A percentile compares a stretch with the other conserved stretches of the same genome.
phyloP scores from a whole-genome alignment of 2,797 vertebrate genomes.

The Amniataba percoides region DNA sequence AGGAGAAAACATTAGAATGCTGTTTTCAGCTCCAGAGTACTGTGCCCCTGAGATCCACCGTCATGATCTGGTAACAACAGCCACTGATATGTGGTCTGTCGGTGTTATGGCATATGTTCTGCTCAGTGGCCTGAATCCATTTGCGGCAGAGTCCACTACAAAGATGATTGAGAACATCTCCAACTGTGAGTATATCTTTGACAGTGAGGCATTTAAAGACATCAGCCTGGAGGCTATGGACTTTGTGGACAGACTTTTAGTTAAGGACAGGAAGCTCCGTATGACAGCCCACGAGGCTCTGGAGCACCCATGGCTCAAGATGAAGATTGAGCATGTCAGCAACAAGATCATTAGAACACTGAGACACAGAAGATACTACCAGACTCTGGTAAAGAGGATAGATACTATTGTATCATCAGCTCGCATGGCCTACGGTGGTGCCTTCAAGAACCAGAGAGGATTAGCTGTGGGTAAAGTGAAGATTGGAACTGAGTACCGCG shows the following conservation, averaged over 20 bases:
- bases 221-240: slow-evolving; percentile 95
- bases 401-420: slow-evolving; percentile 94
- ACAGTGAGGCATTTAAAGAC: slow-evolving; percentile 96
- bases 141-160: slow-evolving; percentile 94
- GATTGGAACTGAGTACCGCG: slow-evolving; percentile 92
- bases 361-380: slow-evolving; percentile 97
- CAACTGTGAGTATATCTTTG: slow-evolving; percentile 94
- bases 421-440: slow-evolving; percentile 93
- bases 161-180: slow-evolving; percentile 96
- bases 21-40: slow-evolving; percentile 95
- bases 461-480: slow-evolving; percentile 95
- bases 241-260: slow-evolving; percentile 95
- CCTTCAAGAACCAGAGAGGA: slow-evolving; percentile 93
- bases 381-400: slow-evolving; percentile 92
- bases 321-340: slow-evolving; percentile 92
- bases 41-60: slow-evolving; percentile 96
- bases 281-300: slow-evolving; percentile 97
- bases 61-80: slow-evolving; percentile 92
- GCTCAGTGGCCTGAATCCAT: slow-evolving; percentile 96
- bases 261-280: slow-evolving; percentile 94
- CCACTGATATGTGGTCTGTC: slow-evolving; percentile 99
- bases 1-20: slow-evolving; percentile 95
- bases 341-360: slow-evolving; percentile 94
- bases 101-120: slow-evolving; percentile 94
- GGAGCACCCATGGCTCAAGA: slow-evolving; percentile 95